Evolutionary conservation across 1,140 invertebrate species (phyloP).

Genomic region (Stenopsyche tienmushanensis): DNA sequence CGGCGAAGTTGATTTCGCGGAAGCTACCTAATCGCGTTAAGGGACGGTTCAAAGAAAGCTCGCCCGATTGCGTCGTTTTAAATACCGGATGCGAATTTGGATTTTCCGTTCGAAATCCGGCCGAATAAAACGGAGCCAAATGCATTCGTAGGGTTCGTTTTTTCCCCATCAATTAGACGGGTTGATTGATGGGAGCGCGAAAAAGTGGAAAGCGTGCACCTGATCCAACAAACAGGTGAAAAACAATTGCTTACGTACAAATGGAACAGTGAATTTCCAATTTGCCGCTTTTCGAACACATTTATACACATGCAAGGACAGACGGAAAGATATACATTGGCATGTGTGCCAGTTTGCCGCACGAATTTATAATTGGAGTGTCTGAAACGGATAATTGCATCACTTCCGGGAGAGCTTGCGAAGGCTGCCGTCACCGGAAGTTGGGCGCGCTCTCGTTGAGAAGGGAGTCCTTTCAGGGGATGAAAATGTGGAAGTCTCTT

Average conservation of each 20-base stretch:
- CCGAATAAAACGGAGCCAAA: neutral
- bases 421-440: conserved; percentile 12
- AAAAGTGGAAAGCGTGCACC: neutral
- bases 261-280: neutral
- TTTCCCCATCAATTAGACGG: neutral
- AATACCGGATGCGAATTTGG: neutral
- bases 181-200: conserved; percentile 5
- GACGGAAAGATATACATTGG: neutral
- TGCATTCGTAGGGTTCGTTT: neutral
- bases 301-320: neutral
- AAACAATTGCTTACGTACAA: conserved; percentile 2
- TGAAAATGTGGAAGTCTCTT: too few relatives aligned
- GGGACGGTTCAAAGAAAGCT: neutral
- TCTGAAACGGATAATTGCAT: conserved; percentile 30
- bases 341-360: neutral
- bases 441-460: too few relatives aligned
- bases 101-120: neutral
- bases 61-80: neutral
- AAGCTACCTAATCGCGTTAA: neutral
- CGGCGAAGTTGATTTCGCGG: neutral
- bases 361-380: conserved; percentile 31
- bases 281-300: conserved; percentile 13
- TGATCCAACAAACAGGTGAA: neutral
- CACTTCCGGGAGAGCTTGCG: conserved; percentile 14
- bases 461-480: too few relatives aligned